Evolutionary conservation across 2,888 invertebrate species (phyloP).

Genomic region (Theodoxus fluviatilis): DNA sequence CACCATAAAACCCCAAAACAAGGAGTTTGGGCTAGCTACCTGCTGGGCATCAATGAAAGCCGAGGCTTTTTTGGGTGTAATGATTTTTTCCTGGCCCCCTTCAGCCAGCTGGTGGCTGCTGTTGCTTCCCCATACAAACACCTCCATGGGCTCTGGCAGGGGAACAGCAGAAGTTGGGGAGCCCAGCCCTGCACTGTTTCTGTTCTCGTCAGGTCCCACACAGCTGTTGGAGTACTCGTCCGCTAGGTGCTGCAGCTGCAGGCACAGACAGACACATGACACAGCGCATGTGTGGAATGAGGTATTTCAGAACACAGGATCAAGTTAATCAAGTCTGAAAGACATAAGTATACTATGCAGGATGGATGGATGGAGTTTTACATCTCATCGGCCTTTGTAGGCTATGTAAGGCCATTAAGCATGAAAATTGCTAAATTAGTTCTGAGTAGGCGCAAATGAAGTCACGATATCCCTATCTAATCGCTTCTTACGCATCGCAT

Average conservation of each 20-base stretch:
- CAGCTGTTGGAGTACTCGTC: conserved; percentile 59
- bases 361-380: too few species aligned
- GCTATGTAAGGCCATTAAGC: too few species aligned
- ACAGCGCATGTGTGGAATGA: not conserved
- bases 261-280: conserved; percentile 16
- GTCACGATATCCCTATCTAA: too few species aligned
- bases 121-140: conserved; percentile 75
- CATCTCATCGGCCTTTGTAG: too few species aligned
- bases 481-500: too few species aligned
- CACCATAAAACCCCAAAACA: too few species aligned
- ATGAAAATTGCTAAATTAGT: too few species aligned
- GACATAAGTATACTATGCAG: too few species aligned
- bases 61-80: conserved; percentile 70
- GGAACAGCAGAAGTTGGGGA: conserved; percentile 25
- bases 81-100: conserved; percentile 72
- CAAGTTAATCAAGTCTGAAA: too few species aligned
- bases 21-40: too few species aligned
- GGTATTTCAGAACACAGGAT: too few species aligned
- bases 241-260: conserved; percentile 57
- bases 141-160: conserved; percentile 59
- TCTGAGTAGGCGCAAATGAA: too few species aligned
- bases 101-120: conserved; percentile 74
- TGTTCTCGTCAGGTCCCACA: conserved; percentile 50
- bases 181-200: conserved; percentile 35
- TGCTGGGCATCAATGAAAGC: conserved; percentile 71